phyloP scores from a whole-genome alignment of 2,797 vertebrate species.

The Gymnothorax reevesii region DNA sequence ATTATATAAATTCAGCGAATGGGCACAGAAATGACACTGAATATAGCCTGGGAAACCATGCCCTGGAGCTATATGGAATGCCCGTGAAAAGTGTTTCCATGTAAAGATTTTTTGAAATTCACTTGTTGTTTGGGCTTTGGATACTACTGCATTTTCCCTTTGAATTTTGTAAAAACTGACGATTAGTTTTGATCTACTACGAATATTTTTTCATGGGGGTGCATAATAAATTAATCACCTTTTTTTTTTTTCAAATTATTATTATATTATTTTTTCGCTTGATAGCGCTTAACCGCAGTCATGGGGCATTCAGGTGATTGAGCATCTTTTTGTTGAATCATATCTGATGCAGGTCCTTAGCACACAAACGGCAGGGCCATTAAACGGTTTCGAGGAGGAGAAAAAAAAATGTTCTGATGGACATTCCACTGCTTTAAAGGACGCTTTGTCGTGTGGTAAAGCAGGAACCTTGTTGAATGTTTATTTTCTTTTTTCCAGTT shows the following conservation, averaged over 20 bases:
- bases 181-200: background rate
- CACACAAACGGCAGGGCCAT: no score
- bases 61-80: background rate
- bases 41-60: background rate
- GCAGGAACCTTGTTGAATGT: no score
- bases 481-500: no score
- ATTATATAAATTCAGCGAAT: background rate
- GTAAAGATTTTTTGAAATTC: background rate
- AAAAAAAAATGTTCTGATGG: no score
- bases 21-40: background rate
- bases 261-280: background rate
- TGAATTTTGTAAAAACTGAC: background rate
- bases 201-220: background rate
- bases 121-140: background rate
- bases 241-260: background rate
- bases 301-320: no score
- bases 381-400: no score
- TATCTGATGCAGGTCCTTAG: no score
- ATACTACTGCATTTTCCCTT: background rate
- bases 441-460: no score
- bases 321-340: no score
- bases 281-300: background rate
- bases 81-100: background rate
- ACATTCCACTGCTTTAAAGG: no score
- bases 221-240: background rate